Evolutionary conservation across 2,797 vertebrate species (phyloP).

Genomic region (Rhabdomys pumilio): DNA sequence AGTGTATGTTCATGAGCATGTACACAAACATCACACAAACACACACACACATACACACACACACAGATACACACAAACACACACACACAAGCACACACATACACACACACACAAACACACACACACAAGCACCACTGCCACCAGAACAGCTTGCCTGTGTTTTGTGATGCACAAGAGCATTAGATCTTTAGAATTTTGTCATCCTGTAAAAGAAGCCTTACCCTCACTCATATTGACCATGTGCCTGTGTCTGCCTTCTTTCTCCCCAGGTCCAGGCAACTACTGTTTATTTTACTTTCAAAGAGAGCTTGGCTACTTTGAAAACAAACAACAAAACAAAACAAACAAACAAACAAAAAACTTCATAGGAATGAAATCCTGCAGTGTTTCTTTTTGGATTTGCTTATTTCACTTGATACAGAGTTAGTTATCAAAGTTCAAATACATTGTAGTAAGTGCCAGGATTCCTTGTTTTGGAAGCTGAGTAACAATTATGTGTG

Average conservation of each 20-base stretch:
- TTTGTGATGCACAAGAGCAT: not conserved
- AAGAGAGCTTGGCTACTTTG: not conserved
- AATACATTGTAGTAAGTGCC: not conserved
- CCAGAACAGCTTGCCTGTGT: not conserved
- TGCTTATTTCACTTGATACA: not conserved
- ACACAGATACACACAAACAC: not conserved
- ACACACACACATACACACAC: not conserved
- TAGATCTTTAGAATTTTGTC: not conserved
- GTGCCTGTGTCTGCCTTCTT: not conserved
- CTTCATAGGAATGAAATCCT: too few species aligned
- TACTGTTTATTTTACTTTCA: constrained; percentile 12
- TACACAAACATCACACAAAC: not conserved
- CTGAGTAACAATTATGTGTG: not conserved
- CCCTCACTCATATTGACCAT: not conserved
- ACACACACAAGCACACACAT: not conserved
- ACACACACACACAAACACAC: not conserved
- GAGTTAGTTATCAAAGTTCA: not conserved
- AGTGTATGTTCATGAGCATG: not conserved
- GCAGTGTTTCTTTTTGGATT: not conserved
- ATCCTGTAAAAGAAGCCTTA: constrained; percentile 21
- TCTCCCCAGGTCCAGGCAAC: not conserved
- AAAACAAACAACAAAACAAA: not conserved
- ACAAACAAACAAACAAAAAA: too few species aligned
- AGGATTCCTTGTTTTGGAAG: constrained; percentile 9
- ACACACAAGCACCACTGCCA: not conserved